phyloP scores from a whole-genome alignment of 1,140 invertebrate species.

The Zophobas atratus region DNA sequence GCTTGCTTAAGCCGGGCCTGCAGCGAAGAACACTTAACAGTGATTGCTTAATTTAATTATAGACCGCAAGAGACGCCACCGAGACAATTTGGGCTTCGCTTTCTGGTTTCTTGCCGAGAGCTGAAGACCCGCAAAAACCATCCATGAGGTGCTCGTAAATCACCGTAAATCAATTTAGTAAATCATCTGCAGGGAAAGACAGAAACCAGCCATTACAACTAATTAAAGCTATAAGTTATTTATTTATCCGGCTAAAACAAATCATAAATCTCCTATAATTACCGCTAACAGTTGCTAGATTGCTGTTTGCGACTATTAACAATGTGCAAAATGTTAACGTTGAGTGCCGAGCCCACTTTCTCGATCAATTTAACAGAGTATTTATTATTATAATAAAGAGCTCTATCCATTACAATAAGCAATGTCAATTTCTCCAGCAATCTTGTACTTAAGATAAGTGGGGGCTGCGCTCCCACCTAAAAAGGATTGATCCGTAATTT shows the following conservation, averaged over 20 bases:
- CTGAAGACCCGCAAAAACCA: not conserved
- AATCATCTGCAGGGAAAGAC: not conserved
- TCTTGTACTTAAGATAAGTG: constrained; percentile 45
- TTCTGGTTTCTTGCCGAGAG: constrained; percentile 3
- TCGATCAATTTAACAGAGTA: constrained; percentile 36
- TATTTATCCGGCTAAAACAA: constrained; percentile 21
- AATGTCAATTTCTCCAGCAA: constrained; percentile 40
- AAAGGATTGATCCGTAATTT: constrained; percentile 49
- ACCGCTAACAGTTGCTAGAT: constrained; percentile 6
- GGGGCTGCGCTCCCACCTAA: constrained; percentile 45
- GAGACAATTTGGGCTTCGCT: not conserved
- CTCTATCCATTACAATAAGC: constrained; percentile 40
- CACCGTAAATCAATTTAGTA: constrained; percentile 4
- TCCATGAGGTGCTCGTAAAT: not conserved
- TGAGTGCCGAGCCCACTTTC: constrained; percentile 33
- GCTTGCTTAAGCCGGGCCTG: no score
- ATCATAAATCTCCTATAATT: constrained; percentile 31
- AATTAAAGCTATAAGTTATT: constrained; percentile 8
- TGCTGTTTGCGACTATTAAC: constrained; percentile 10
- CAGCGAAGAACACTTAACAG: constrained; percentile 42
- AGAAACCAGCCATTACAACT: constrained; percentile 4
- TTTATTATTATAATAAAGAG: constrained; percentile 38
- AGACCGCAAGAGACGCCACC: constrained; percentile 23
- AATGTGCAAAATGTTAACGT: constrained; percentile 35
- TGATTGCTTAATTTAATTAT: constrained; percentile 49